phyloP scores from a whole-genome alignment of 2,113 vertebrate species.

The Xiphophorus couchianus region DNA sequence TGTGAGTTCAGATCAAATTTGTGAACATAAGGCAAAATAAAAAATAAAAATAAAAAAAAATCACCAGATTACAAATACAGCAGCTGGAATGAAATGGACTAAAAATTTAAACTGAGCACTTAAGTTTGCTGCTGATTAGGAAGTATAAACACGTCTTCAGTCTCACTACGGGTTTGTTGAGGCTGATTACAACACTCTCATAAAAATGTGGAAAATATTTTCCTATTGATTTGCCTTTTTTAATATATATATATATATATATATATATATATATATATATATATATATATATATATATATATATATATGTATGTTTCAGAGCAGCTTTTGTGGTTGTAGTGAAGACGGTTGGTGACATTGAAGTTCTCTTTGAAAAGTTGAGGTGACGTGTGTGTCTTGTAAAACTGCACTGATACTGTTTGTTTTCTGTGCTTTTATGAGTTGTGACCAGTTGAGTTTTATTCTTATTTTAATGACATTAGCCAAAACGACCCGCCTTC shows the following conservation, averaged over 20 bases:
- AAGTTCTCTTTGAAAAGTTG: slow-evolving; percentile 42
- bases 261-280: neutral
- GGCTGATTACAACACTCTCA: neutral
- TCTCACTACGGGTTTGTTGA: neutral
- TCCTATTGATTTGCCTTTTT: neutral
- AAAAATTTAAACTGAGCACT: neutral
- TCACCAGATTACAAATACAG: neutral
- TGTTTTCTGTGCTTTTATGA: neutral
- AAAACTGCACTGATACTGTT: slow-evolving; percentile 1
- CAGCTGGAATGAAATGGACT: neutral
- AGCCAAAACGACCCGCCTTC: neutral
- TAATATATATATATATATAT: neutral
- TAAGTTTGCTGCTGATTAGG: neutral
- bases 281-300: neutral
- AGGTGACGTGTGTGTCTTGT: slow-evolving; percentile 20
- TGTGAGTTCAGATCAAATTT: neutral
- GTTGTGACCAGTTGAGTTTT: slow-evolving; percentile 4
- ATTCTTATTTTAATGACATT: neutral
- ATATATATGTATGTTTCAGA: neutral
- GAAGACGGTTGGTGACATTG: slow-evolving; percentile 40
- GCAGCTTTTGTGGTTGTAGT: slow-evolving; percentile 56
- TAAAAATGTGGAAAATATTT: neutral
- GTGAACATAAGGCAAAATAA: neutral
- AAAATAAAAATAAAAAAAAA: neutral
- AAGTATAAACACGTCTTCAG: neutral